Percentiles rank a stretch among this genome's conserved stretches.
phyloP scores from a whole-genome alignment of 2,888 invertebrate genomes.

The Ellobium chinense region DNA sequence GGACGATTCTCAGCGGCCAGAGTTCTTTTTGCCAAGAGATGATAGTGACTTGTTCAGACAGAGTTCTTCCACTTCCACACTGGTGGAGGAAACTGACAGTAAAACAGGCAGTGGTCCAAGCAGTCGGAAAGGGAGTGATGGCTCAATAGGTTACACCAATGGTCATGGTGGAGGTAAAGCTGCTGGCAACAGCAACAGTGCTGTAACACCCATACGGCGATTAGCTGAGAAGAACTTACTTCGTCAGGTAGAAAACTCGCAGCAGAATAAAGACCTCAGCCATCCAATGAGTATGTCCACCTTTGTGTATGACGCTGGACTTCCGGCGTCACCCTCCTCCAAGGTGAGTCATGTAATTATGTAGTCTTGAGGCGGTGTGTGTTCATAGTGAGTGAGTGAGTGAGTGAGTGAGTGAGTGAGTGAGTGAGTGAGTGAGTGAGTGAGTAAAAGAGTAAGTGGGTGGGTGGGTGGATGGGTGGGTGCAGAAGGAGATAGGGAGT shows the following conservation, averaged over 20 bases:
- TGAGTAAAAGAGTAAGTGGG: no score
- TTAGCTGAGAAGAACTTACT: conserved; percentile 51
- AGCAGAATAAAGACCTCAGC: not conserved
- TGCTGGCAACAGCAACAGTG: conserved; percentile 3
- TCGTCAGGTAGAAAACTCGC: conserved; percentile 22
- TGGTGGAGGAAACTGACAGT: conserved; percentile 46
- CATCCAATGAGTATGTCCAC: conserved; percentile 34
- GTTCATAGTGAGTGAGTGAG: no score
- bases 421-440: no score
- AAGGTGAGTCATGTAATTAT: conserved; percentile 19
- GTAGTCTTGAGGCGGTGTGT: no score
- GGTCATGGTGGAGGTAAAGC: not conserved
- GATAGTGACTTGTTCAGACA: conserved; percentile 46
- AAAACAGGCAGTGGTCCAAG: conserved; percentile 8
- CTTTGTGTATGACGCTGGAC: not conserved
- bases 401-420: conserved; percentile 71
- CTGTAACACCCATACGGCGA: conserved; percentile 49
- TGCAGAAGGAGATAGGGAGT: no score
- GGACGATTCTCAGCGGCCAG: not conserved
- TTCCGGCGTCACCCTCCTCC: conserved; percentile 21
- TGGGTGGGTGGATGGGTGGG: no score
- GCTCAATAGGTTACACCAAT: conserved; percentile 38
- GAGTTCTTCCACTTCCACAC: conserved; percentile 53
- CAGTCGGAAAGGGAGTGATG: conserved; percentile 41
- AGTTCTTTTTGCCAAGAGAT: conserved; percentile 19